phyloP scores from a whole-genome alignment of 2,888 invertebrate species.

The Meloe dianella region DNA sequence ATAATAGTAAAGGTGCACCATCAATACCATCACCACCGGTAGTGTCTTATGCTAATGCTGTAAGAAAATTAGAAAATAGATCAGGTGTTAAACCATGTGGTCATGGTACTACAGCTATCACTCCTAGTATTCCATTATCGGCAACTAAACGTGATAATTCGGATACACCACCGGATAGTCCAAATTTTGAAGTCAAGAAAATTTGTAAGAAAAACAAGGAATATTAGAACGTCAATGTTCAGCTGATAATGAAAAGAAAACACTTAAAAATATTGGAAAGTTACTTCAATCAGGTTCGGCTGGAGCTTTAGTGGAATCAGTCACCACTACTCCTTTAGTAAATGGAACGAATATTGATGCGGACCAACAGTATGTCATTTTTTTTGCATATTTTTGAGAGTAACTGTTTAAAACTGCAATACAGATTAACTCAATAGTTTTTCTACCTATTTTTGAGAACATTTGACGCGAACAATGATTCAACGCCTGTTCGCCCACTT shows the following conservation, averaged over 20 bases:
- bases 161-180: slow-evolving; percentile 52
- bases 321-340: slow-evolving; percentile 14
- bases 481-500: slow-evolving; percentile 33
- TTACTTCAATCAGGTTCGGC: slow-evolving; percentile 22
- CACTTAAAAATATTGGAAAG: slow-evolving; percentile 33
- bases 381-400: not conserved
- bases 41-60: slow-evolving; percentile 40
- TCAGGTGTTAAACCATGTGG: slow-evolving; percentile 55
- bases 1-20: slow-evolving; percentile 26
- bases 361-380: slow-evolving; percentile 28
- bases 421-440: not conserved
- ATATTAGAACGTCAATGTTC: slow-evolving; percentile 29
- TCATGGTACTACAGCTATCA: slow-evolving; percentile 55
- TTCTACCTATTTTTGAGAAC: slow-evolving; percentile 29
- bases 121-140: slow-evolving; percentile 48
- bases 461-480: slow-evolving; percentile 39
- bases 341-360: slow-evolving; percentile 27
- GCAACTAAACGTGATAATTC: slow-evolving; percentile 40
- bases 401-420: not conserved
- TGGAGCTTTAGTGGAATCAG: slow-evolving; percentile 17
- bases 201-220: slow-evolving; percentile 27
- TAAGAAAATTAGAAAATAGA: slow-evolving; percentile 33
- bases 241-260: slow-evolving; percentile 20
- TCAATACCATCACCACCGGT: slow-evolving; percentile 28
- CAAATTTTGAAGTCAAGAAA: slow-evolving; percentile 48